Conservation (phyloP, 2,113 vertebrate genomes). For the Garra rufa region DNA sequence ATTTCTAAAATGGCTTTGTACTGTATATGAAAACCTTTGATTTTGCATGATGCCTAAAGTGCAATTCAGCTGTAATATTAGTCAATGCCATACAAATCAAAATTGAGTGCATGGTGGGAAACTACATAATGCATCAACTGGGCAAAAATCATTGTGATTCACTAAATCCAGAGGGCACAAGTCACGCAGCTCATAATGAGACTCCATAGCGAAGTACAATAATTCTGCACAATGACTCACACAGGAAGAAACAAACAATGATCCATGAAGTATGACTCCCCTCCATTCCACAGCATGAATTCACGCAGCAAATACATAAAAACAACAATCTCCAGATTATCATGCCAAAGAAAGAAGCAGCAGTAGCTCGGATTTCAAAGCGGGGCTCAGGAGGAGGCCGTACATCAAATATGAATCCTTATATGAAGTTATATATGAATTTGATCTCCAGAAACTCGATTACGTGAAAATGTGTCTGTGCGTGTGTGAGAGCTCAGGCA, state of each 20-base stretch:
- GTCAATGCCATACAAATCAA: neutral
- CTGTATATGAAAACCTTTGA: neutral
- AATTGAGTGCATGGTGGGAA: neutral
- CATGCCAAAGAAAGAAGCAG: neutral
- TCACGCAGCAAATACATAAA: conserved; percentile 47
- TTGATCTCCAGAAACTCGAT: neutral
- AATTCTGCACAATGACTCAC: conserved; percentile 64
- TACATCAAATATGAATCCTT: neutral
- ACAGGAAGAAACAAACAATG: conserved; percentile 74
- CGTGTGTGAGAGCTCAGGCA: neutral
- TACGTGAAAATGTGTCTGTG: conserved; percentile 19
- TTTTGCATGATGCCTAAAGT: neutral
- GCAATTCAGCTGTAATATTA: neutral
- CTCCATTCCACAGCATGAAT: conserved; percentile 57
- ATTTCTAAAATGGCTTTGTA: neutral
- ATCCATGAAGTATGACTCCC: conserved; percentile 46
- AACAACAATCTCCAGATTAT: conserved; percentile 32
- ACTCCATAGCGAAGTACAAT: conserved; percentile 72
- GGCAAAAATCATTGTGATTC: conserved; percentile 27
- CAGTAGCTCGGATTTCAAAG: neutral
- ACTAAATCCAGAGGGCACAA: conserved; percentile 55
- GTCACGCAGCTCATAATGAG: conserved; percentile 58
- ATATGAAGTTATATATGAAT: conserved; percentile 12
- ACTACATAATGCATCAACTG: conserved; percentile 6
- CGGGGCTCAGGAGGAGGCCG: neutral